Conservation (phyloP, 2,113 vertebrate species). For the Sphaerodactylus townsendi region DNA sequence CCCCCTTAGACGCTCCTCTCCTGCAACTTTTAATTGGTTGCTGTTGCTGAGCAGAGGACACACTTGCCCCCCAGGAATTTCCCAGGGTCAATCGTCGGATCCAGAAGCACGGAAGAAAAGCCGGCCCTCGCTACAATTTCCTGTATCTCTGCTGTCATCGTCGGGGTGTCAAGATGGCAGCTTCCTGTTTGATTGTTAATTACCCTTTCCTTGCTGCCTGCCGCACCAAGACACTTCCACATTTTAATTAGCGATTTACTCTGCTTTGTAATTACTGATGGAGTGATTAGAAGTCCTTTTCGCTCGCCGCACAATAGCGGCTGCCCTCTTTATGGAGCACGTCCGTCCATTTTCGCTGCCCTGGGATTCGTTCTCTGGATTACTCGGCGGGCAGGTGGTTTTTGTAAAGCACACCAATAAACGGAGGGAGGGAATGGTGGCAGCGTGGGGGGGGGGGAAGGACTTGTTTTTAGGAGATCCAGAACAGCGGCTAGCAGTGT, state of each 20-base stretch:
- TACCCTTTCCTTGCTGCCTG: conserved; percentile 32
- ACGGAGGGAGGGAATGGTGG: not conserved
- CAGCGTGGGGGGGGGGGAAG: conserved; percentile 2
- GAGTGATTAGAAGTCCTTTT: conserved; percentile 50
- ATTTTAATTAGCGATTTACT: conserved; percentile 61
- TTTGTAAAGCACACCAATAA: conserved; percentile 4
- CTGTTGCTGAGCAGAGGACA: not conserved
- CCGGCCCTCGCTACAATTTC: conserved; percentile 14
- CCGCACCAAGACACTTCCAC: conserved; percentile 36
- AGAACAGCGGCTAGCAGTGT: no score
- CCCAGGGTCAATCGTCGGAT: not conserved
- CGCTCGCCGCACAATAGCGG: conserved; percentile 11
- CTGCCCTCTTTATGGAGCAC: conserved; percentile 27
- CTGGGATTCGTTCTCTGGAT: conserved; percentile 33
- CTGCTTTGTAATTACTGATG: conserved; percentile 60
- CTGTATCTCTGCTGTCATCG: conserved; percentile 23
- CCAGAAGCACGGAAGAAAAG: not conserved
- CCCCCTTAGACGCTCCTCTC: not conserved
- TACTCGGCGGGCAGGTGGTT: not conserved
- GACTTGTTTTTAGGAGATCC: not conserved
- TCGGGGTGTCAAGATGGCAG: conserved; percentile 16
- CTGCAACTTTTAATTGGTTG: not conserved
- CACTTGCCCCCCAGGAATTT: fast-evolving
- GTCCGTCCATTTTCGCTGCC: conserved; percentile 10
- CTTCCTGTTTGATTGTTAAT: conserved; percentile 50